Evolutionary conservation across 2,797 vertebrate species (phyloP), one percentile per base, ranked within the genome.

Genomic region (Alauda arvensis): DNA sequence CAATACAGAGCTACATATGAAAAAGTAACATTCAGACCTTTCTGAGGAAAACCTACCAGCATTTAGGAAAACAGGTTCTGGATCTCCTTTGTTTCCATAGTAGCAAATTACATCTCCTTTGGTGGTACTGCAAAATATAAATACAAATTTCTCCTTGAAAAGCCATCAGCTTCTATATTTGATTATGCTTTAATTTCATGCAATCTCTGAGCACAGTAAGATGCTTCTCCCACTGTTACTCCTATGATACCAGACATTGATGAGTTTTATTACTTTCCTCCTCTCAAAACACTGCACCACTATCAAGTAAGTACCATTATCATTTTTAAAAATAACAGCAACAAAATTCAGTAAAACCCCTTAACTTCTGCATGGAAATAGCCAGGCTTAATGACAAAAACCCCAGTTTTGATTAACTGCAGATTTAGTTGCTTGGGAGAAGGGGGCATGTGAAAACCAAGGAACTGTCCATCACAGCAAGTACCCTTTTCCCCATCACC

Each of bases 61-160:
- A 87, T 97, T 97, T 90, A 99, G 96, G 96, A 88, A 95, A 81
- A 98, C 90, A 78, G 99, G 99, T 92, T 99, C 98, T 34, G 97
- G 92, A 67, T 97, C 97, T 95, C 98, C 98, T 96, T 97, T 99
- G 97, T 99, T 99, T 98, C 99, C 99, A 97, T 99, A 99, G 98
- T 99, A 99, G 98, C 98, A 99, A 97, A 99, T 90, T 57, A 96
- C 96, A 93, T 99, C 98, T 97, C 98, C 99, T 96, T 98, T 98
- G 94, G 97, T 95, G 94, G 98, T 99, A 95, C 97, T 98, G 95
- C 91, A 96, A 90, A 86, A 96, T 63, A 95, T 37, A 95, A 91
- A 89, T 68, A 91, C 72, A 40, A 86, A 83, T 55, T 94, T 87
- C 79, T 94, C 83, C 92, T 91, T 91, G 93, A 85, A 91, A 94